phyloP scores from a whole-genome alignment of 2,888 invertebrate genomes.

The Thymelicus lineola region DNA sequence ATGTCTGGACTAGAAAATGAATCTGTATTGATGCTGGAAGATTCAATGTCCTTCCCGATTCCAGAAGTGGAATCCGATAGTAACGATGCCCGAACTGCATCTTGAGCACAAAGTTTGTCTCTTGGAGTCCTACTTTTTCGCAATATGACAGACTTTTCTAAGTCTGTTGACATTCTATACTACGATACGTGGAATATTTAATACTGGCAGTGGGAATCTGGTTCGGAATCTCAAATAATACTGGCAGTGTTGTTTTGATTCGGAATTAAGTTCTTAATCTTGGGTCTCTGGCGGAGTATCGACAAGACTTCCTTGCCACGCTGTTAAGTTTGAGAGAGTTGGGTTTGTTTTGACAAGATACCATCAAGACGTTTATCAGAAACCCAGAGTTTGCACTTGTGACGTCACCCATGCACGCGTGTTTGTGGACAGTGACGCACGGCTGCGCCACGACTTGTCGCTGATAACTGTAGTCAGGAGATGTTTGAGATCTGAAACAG shows the following conservation, averaged over 20 bases:
- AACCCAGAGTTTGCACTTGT: slow-evolving; percentile 46
- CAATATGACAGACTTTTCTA: slow-evolving; percentile 58
- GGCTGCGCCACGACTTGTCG: slow-evolving; percentile 54
- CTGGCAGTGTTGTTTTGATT: slow-evolving; percentile 48
- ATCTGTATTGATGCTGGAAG: slow-evolving; percentile 61
- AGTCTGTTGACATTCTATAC: slow-evolving; percentile 67
- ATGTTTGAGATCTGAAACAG: slow-evolving; percentile 14
- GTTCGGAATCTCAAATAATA: slow-evolving; percentile 2
- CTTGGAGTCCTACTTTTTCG: slow-evolving; percentile 65
- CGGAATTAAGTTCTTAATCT: slow-evolving; percentile 83
- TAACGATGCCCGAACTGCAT: slow-evolving; percentile 69
- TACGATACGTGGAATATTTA: slow-evolving; percentile 56
- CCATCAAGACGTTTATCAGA: slow-evolving; percentile 82
- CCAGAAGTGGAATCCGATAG: slow-evolving; percentile 80
- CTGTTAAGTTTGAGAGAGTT: slow-evolving; percentile 79
- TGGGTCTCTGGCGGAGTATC: slow-evolving; percentile 84
- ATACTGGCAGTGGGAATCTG: slow-evolving; percentile 63
- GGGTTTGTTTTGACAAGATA: slow-evolving; percentile 81
- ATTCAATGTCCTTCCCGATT: slow-evolving; percentile 76
- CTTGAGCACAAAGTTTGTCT: slow-evolving; percentile 53
- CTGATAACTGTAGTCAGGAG: neutral
- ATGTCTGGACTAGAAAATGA: slow-evolving; percentile 75
- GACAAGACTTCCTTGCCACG: slow-evolving; percentile 79
- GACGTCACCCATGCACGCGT: slow-evolving; percentile 73
- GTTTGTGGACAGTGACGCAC: slow-evolving; percentile 59